Conservation (phyloP, 2,797 vertebrate genomes). For the Syndactyla subalaris region DNA sequence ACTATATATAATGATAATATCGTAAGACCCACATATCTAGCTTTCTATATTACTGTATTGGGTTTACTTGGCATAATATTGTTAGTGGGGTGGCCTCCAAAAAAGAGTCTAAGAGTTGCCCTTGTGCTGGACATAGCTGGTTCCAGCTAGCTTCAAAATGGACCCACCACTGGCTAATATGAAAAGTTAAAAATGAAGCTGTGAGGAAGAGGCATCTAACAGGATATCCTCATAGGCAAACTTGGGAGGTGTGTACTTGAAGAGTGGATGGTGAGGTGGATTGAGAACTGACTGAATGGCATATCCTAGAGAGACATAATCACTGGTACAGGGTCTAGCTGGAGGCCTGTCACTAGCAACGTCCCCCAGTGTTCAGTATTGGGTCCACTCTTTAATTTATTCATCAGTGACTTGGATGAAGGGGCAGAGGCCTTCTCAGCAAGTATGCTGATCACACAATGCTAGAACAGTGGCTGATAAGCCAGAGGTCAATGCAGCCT, state of each 20-base stretch:
- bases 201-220: not conserved
- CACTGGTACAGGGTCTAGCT: not conserved
- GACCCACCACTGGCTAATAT: fast-evolving
- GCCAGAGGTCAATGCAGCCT: not conserved
- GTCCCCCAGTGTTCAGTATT: not conserved
- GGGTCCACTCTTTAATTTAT: not conserved
- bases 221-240: not conserved
- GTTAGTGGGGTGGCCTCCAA: fast-evolving
- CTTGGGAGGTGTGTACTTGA: not conserved
- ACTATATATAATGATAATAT: not conserved
- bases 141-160: not conserved
- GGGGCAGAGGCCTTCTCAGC: not conserved
- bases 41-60: not conserved
- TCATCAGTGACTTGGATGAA: not conserved
- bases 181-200: not conserved
- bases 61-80: not conserved
- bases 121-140: not conserved
- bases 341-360: not conserved
- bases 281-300: not conserved
- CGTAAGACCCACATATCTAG: not conserved
- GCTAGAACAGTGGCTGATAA: not conserved
- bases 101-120: not conserved
- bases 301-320: not conserved
- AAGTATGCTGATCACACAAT: not conserved
- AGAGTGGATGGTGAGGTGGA: not conserved